Conservation (phyloP, 2,888 invertebrate genomes). For the Podabrus alpinus region DNA sequence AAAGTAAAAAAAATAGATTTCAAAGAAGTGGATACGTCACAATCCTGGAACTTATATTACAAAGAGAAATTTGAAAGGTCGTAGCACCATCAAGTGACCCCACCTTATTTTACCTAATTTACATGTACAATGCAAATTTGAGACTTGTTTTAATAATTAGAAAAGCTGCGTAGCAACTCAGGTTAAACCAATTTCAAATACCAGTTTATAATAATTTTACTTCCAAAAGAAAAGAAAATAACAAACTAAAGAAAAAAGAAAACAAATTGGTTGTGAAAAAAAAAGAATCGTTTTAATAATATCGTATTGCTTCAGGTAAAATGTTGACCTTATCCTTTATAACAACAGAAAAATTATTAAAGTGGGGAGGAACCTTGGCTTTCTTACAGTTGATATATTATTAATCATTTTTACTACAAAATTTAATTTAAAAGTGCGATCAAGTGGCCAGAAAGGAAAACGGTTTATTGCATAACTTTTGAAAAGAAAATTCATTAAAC, state of each 20-base stretch:
- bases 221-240: neutral
- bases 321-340: neutral
- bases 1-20: neutral
- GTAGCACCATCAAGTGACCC: neutral
- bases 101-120: neutral
- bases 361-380: neutral
- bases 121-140: neutral
- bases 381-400: neutral
- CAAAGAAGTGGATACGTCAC: neutral
- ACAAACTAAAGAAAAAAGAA: too few relatives aligned
- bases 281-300: neutral
- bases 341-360: neutral
- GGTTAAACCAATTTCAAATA: neutral
- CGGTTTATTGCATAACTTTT: neutral
- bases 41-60: neutral
- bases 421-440: neutral
- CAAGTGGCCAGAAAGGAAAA: neutral
- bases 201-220: neutral
- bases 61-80: neutral
- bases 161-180: neutral
- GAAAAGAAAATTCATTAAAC: neutral
- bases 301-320: neutral
- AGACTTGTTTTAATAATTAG: neutral
- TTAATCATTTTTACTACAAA: neutral
- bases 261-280: neutral